Conservation (phyloP, 2,888 invertebrate species). For the Hemaris fuciformis region DNA sequence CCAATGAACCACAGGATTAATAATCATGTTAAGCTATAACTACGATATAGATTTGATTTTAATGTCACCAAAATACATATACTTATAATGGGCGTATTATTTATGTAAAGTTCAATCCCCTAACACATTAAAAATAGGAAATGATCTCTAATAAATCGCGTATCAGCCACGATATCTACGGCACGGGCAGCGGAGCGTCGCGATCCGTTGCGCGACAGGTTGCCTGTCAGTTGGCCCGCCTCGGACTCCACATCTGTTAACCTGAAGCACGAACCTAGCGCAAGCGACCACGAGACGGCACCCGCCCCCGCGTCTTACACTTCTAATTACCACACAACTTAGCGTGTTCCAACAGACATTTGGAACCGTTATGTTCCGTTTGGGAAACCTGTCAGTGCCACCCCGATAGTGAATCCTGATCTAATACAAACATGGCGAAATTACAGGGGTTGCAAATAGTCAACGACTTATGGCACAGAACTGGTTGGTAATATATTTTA, state of each 20-base stretch:
- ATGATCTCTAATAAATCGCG: constrained; percentile 47
- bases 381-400: constrained; percentile 66
- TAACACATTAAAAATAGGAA: constrained; percentile 64
- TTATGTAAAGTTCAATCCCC: background rate
- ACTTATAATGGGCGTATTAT: background rate
- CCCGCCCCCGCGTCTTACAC: constrained; percentile 71
- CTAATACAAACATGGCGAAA: constrained; percentile 53
- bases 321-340: constrained; percentile 61
- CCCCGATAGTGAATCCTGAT: constrained; percentile 53
- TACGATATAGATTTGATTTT: background rate
- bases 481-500: constrained; percentile 55
- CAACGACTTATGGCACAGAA: constrained; percentile 66
- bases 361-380: constrained; percentile 77
- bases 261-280: constrained; percentile 46
- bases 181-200: constrained; percentile 67
- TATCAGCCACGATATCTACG: constrained; percentile 67
- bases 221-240: constrained; percentile 67
- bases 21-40: background rate
- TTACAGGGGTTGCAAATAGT: constrained; percentile 77
- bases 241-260: constrained; percentile 66
- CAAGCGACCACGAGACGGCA: constrained; percentile 50
- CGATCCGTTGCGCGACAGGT: constrained; percentile 79
- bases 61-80: background rate
- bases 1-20: constrained; percentile 42
- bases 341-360: constrained; percentile 64